These are phyloP conservation scores for Dasyornis broadbenti DNA, from an alignment of 2,113 vertebrate genomes.

Conservation along the genomic window DNA sequence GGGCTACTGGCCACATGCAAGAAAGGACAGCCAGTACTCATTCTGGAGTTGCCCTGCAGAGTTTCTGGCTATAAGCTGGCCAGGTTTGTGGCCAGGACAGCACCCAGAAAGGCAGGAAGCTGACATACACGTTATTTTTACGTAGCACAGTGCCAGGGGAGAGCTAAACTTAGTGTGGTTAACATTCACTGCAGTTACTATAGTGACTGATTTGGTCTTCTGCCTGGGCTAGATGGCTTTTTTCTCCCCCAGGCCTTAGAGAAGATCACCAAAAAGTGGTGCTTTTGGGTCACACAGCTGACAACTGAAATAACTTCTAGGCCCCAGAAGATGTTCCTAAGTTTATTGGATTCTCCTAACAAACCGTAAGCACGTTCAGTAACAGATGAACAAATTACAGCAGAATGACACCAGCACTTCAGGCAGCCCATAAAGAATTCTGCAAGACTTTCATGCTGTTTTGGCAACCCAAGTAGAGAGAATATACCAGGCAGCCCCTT, in stretches of 20 bases:
- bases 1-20: rapidly evolving
- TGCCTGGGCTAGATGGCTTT: background rate
- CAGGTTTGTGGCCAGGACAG: background rate
- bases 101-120: background rate
- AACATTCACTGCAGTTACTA: background rate
- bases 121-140: background rate
- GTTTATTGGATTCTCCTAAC: background rate
- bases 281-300: background rate
- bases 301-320: background rate
- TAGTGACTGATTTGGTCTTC: background rate
- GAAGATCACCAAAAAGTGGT: background rate
- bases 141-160: background rate
- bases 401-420: background rate
- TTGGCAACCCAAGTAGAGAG: background rate
- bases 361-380: background rate
- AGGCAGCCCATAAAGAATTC: background rate
- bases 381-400: background rate
- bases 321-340: background rate
- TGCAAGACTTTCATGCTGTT: background rate
- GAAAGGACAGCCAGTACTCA: background rate
- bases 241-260: background rate
- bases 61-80: background rate
- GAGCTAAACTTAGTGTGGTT: background rate
- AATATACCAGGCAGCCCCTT: background rate
- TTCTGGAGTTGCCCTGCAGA: background rate